Evolutionary conservation across 2,113 vertebrate species (phyloP).

Genomic region (Mobula birostris): DNA sequence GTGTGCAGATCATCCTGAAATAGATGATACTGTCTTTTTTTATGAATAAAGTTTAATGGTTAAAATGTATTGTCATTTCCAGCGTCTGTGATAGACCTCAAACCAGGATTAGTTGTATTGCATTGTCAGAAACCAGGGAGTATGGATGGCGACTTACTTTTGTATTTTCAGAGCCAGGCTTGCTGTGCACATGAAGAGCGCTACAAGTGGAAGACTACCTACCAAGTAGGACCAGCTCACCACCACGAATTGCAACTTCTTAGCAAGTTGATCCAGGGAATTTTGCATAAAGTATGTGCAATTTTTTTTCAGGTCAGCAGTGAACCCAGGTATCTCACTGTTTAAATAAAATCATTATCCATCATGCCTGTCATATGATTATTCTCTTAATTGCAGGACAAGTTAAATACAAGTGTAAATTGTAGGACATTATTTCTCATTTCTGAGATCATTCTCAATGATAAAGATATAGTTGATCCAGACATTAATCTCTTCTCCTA

Average conservation of each 20-base stretch:
- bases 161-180: too few species aligned
- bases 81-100: not conserved
- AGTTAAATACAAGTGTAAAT: not conserved
- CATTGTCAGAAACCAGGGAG: not conserved
- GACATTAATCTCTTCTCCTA: not conserved
- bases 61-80: not conserved
- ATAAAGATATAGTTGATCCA: not conserved
- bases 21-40: not conserved
- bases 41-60: too few species aligned
- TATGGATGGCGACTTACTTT: too few species aligned
- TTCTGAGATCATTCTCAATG: not conserved
- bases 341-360: not conserved
- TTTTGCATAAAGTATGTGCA: too few species aligned
- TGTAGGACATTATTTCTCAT: not conserved
- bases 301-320: too few species aligned
- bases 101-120: not conserved
- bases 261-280: too few species aligned
- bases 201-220: too few species aligned
- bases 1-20: not conserved
- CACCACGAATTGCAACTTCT: too few species aligned
- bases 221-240: too few species aligned
- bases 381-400: not conserved
- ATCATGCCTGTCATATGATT: not conserved
- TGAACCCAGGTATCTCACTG: too few species aligned
- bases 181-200: too few species aligned